These are phyloP conservation scores for Pyrgus malvae DNA, from an alignment of 2,888 invertebrate species.

Conservation along the genomic window DNA sequence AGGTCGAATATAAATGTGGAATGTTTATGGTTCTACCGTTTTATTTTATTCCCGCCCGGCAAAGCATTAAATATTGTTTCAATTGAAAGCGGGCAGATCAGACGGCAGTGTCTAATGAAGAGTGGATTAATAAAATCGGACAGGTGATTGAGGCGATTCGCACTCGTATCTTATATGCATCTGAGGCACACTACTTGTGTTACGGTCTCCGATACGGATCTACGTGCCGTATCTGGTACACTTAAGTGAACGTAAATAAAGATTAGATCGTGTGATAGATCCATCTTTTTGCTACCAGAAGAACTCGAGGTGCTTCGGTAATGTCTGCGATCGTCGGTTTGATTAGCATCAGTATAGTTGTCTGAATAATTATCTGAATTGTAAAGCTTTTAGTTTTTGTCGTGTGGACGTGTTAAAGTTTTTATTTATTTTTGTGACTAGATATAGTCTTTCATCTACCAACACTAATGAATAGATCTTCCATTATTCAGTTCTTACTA, in stretches of 20 bases:
- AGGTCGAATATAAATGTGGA: constrained; percentile 81
- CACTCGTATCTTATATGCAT: constrained; percentile 45
- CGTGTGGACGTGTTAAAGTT: too few relatives aligned
- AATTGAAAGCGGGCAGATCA: constrained; percentile 79
- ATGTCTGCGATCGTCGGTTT: not conserved
- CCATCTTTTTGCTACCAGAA: not conserved
- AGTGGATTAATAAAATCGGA: constrained; percentile 67
- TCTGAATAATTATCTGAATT: not conserved
- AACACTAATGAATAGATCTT: too few relatives aligned
- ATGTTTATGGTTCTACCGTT: constrained; percentile 82
- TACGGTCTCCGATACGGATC: constrained; percentile 53
- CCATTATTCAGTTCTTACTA: too few relatives aligned
- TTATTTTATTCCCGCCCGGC: constrained; percentile 78
- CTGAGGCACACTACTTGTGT: constrained; percentile 55
- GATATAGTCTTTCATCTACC: too few relatives aligned
- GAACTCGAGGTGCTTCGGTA: not conserved
- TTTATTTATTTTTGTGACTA: too few relatives aligned
- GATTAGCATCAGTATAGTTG: not conserved
- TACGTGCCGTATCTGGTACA: constrained; percentile 30
- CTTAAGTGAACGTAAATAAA: constrained; percentile 33
- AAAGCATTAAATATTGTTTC: constrained; percentile 80
- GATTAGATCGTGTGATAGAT: constrained; percentile 30
- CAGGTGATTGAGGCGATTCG: constrained; percentile 69
- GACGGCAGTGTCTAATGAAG: constrained; percentile 71
- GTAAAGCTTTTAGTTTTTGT: not conserved